These are phyloP conservation scores for Clupea harengus DNA, from an alignment of 2,113 vertebrate species.

Conservation along the genomic window DNA sequence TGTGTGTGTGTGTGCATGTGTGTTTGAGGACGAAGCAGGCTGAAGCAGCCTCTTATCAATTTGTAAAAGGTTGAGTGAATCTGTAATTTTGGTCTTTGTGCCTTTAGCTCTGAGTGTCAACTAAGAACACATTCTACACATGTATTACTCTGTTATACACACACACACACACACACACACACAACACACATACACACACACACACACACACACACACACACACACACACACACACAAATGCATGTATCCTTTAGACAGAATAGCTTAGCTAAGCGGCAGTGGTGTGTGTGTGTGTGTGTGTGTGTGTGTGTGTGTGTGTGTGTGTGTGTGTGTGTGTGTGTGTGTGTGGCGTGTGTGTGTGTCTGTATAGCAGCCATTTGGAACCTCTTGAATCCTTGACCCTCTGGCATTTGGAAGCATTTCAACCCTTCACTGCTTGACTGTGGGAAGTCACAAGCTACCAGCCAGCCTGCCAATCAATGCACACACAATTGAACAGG, in stretches of 20 bases:
- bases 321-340: too few species aligned
- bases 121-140: not conserved
- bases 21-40: not conserved
- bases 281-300: too few species aligned
- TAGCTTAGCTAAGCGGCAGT: not conserved
- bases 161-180: not conserved
- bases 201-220: not conserved
- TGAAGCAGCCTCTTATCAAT: not conserved
- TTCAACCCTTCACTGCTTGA: conserved; percentile 6
- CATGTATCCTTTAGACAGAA: too few species aligned
- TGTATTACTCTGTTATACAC: not conserved
- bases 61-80: not conserved
- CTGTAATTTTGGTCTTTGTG: not conserved
- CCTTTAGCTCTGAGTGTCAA: not conserved
- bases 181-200: too few species aligned
- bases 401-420: conserved; percentile 13
- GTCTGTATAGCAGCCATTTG: not conserved
- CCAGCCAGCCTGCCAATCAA: not conserved
- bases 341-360: too few species aligned
- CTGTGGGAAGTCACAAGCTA: not conserved
- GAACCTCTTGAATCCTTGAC: conserved; percentile 1
- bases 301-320: not conserved
- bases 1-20: not conserved
- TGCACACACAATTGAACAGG: conserved; percentile 1
- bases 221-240: too few species aligned